Conservation (phyloP, 1,140 invertebrate genomes). For the Diorhabda carinulata region DNA sequence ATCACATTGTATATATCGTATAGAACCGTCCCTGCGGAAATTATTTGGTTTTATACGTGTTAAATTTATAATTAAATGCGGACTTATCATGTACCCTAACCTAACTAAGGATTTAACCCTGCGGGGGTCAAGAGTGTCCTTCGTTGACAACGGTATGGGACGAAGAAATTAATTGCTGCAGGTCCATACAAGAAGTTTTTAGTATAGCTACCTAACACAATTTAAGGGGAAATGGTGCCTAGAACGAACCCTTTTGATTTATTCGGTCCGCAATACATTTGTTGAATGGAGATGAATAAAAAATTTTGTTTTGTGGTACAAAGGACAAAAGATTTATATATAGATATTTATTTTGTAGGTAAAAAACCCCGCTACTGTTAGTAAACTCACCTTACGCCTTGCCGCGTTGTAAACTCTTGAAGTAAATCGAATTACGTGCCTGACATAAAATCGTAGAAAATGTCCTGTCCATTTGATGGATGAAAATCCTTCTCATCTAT, state of each 20-base stretch:
- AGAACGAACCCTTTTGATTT: neutral
- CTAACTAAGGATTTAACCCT: neutral
- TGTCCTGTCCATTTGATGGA: slow-evolving; percentile 17
- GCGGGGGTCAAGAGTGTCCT: neutral
- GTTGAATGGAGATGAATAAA: no score
- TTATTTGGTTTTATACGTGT: neutral
- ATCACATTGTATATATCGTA: no score
- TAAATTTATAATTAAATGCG: slow-evolving; percentile 17
- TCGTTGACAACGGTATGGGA: neutral
- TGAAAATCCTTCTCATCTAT: slow-evolving; percentile 9
- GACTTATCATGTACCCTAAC: slow-evolving; percentile 10
- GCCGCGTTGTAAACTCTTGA: neutral
- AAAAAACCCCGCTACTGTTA: neutral
- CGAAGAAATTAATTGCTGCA: slow-evolving; percentile 2
- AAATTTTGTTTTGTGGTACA: no score
- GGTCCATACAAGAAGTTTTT: neutral
- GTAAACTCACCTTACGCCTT: neutral
- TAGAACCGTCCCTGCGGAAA: neutral
- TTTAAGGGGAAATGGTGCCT: neutral
- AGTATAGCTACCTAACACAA: neutral
- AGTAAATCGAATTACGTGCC: slow-evolving; percentile 11
- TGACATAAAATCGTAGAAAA: slow-evolving; percentile 11
- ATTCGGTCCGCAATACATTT: no score
- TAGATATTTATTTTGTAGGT: no score
- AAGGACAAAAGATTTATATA: no score